Evolutionary conservation across 2,797 vertebrate species (phyloP), one percentile per base, ranked within the genome.

Genomic region (Oryzias sinensis): DNA sequence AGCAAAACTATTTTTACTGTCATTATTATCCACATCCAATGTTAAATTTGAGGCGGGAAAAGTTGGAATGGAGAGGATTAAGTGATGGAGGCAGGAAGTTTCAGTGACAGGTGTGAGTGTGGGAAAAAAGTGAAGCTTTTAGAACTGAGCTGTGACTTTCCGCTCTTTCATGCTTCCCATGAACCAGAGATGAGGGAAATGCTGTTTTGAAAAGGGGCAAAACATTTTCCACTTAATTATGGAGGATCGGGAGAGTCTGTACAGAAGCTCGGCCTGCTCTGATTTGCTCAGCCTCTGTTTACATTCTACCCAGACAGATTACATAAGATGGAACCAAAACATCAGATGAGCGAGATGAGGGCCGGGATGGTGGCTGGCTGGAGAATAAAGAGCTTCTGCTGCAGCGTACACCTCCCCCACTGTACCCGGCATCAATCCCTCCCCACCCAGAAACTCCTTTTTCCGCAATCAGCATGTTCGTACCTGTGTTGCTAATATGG

Each of bases 301-400:
- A 77, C 76, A 77, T 78, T 83, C 59, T 49, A 55, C 15, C 57
- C 80, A 79, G 85, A 84, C 80, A 84, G 70, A 78, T 90, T 88
- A 84, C 67, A 72, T 88, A 83, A 88, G 62, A 78, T 15, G 15
- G 62, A 82, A 84, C 57, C 69, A 79, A 78, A 86, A 77, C 81
- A 81, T 68, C 64, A 71, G 67, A 67, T 57, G 27, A 60, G 59
- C 50, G 64, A 64, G 63, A 65, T 52, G 47, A 53, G 60, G 55
- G 58, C 59, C 59, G 62, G 54, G 70, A 79, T 67, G 69, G 57
- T 56, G 65, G 70, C 52, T 49, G 66, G 25, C 17, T 54, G 42
- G 25, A 74, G 58, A 70, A 64, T 68, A 70, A 72, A 76, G 43
- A 76, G 43, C 50, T 66, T 76, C 55, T 18, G 49, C 58, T 57